Percentiles rank a stretch among this genome's conserved stretches.
phyloP scores from a whole-genome alignment of 2,888 invertebrate genomes.

The Hemithea aestivaria region DNA sequence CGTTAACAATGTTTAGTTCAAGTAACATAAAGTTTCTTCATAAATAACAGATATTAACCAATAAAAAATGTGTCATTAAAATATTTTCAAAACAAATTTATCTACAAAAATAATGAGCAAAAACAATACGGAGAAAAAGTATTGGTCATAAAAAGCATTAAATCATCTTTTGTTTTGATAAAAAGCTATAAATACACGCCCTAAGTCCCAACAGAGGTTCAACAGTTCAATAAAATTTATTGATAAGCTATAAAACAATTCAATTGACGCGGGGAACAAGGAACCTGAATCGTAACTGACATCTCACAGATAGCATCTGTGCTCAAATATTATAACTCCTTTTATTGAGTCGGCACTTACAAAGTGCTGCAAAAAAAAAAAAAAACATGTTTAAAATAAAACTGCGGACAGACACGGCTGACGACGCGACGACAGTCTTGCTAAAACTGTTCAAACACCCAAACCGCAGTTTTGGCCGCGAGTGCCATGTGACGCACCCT shows the following conservation, averaged over 20 bases:
- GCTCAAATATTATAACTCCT: conserved; percentile 16
- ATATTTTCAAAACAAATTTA: no score
- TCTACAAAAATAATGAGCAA: no score
- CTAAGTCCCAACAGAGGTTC: conserved; percentile 11
- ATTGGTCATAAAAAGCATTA: conserved; percentile 16
- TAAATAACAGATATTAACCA: not conserved
- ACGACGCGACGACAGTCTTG: conserved; percentile 28
- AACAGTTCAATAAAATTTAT: conserved; percentile 30
- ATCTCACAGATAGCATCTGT: conserved; percentile 17
- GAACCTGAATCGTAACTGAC: conserved; percentile 12
- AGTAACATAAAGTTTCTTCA: conserved; percentile 1
- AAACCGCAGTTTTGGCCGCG: conserved; percentile 22
- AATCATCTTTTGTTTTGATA: conserved; percentile 13
- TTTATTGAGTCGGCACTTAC: conserved; percentile 31
- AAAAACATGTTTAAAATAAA: conserved; percentile 32
- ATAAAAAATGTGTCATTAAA: no score
- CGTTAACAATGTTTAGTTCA: conserved; percentile 11
- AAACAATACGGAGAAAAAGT: no score
- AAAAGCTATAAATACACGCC: conserved; percentile 14
- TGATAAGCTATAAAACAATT: conserved; percentile 36
- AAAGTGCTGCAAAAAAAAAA: conserved; percentile 34
- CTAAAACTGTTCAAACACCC: conserved; percentile 25
- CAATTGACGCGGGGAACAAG: conserved; percentile 27
- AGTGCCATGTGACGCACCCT: conserved; percentile 27
- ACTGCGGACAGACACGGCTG: conserved; percentile 6